Evolutionary conservation across 2,797 vertebrate species (phyloP).

Genomic region (Lateolabrax maculatus): DNA sequence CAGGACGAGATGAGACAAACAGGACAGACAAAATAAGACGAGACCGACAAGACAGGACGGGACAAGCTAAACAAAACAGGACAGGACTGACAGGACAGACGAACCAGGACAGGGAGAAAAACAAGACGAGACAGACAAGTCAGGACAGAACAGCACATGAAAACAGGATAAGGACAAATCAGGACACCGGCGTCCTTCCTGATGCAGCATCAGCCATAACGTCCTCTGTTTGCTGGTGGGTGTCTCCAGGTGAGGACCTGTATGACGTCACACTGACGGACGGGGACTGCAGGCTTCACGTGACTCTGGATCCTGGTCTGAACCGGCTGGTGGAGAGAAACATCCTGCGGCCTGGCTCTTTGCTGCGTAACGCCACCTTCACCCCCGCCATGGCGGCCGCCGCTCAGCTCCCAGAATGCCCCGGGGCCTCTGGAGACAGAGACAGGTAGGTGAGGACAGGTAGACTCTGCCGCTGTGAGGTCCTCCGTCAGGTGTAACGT

Average conservation of each 20-base stretch:
- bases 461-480: fast-evolving
- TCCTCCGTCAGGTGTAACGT: not conserved
- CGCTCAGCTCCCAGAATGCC: slow-evolving; percentile 48
- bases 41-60: not conserved
- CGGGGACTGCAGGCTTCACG: slow-evolving; percentile 78
- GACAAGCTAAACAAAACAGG: fast-evolving
- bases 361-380: slow-evolving; percentile 67
- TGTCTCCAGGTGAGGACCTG: slow-evolving; percentile 71
- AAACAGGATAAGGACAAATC: not conserved
- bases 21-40: not conserved
- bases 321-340: slow-evolving; percentile 77
- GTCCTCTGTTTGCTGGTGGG: too few relatives aligned
- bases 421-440: not conserved
- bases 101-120: not conserved
- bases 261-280: slow-evolving; percentile 83
- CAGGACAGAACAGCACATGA: too few relatives aligned
- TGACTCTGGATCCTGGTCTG: slow-evolving; percentile 80
- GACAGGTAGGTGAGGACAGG: slow-evolving; percentile 39
- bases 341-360: slow-evolving; percentile 63
- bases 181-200: too few relatives aligned
- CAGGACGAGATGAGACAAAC: not conserved
- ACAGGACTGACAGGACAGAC: not conserved
- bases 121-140: not conserved
- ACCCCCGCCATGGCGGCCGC: slow-evolving; percentile 42
- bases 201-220: too few relatives aligned